These are phyloP conservation scores for Drepana arcuata DNA, from an alignment of 1,140 invertebrate species.

Conservation along the genomic window DNA sequence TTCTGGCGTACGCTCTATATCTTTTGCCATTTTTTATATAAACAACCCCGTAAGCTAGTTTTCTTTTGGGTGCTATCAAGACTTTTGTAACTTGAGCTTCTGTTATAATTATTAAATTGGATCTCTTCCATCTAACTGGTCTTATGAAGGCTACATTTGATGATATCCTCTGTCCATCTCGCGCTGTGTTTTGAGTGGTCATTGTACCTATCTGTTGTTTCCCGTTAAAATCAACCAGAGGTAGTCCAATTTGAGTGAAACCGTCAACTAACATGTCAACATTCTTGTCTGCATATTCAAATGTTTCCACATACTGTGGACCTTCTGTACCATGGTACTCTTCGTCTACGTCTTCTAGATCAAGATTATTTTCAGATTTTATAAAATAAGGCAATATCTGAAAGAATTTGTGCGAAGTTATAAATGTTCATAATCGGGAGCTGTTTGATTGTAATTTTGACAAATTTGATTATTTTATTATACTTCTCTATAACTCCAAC, in stretches of 20 bases:
- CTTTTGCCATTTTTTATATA: slow-evolving; percentile 72
- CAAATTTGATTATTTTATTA: no score
- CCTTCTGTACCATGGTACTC: slow-evolving; percentile 72
- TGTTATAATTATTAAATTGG: slow-evolving; percentile 80
- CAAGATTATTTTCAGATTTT: slow-evolving; percentile 80
- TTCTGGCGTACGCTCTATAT: slow-evolving; percentile 64
- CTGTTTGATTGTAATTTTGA: no score
- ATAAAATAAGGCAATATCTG: slow-evolving; percentile 82
- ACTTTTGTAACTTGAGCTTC: slow-evolving; percentile 80
- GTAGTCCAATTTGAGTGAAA: slow-evolving; percentile 73
- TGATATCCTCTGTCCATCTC: slow-evolving; percentile 77
- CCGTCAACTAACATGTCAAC: slow-evolving; percentile 67
- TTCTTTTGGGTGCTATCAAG: slow-evolving; percentile 77
- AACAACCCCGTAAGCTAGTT: slow-evolving; percentile 79
- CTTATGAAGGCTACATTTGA: slow-evolving; percentile 81
- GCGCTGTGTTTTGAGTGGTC: slow-evolving; percentile 73
- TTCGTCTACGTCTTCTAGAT: slow-evolving; percentile 40
- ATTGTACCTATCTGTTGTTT: slow-evolving; percentile 72
- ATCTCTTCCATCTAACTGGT: slow-evolving; percentile 76
- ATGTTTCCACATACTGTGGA: slow-evolving; percentile 71
- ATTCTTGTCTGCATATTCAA: slow-evolving; percentile 39
- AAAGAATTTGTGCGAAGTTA: slow-evolving; percentile 8
- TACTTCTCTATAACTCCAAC: slow-evolving; percentile 87
- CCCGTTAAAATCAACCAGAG: slow-evolving; percentile 71
- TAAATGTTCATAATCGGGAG: no score